phyloP scores from a whole-genome alignment of 2,797 vertebrate species.

The Denticeps clupeoides region DNA sequence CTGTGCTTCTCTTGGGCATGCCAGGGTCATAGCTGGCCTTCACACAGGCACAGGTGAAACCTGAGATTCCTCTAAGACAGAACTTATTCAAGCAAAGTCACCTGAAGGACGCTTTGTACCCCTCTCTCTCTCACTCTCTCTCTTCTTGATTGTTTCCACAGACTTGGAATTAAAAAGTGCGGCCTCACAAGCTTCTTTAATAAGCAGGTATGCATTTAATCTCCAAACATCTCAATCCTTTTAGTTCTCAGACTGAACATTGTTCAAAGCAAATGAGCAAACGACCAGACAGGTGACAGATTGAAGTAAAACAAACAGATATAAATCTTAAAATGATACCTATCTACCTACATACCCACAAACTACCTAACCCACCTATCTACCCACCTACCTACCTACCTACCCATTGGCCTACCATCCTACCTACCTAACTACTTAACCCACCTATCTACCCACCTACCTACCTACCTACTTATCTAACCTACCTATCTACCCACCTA shows the following conservation, averaged over 20 bases:
- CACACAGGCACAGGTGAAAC: constrained; percentile 28
- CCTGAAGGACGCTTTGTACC: constrained; percentile 15
- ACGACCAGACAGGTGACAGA: too few relatives aligned
- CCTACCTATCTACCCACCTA: too few relatives aligned
- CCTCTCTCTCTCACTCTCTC: constrained; percentile 11
- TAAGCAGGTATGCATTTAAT: background rate
- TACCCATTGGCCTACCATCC: too few relatives aligned
- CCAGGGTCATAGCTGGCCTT: constrained; percentile 9
- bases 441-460: too few relatives aligned
- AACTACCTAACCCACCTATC: too few relatives aligned
- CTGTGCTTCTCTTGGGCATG: too few relatives aligned
- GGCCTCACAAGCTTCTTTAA: background rate
- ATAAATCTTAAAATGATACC: too few relatives aligned
- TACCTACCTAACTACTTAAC: too few relatives aligned
- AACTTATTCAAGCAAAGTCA: constrained; percentile 29
- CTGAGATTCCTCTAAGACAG: constrained; percentile 16
- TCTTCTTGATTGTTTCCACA: constrained; percentile 1
- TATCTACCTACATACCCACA: too few relatives aligned
- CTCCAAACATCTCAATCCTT: background rate
- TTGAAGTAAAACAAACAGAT: too few relatives aligned
- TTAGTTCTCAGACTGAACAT: background rate
- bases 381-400: too few relatives aligned
- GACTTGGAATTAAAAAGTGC: background rate
- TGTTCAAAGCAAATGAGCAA: background rate
- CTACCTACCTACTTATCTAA: too few relatives aligned